Percentiles rank a stretch among this genome's conserved stretches.
phyloP scores from a whole-genome alignment of 2,113 vertebrate genomes.

The Actinemys pallida region DNA sequence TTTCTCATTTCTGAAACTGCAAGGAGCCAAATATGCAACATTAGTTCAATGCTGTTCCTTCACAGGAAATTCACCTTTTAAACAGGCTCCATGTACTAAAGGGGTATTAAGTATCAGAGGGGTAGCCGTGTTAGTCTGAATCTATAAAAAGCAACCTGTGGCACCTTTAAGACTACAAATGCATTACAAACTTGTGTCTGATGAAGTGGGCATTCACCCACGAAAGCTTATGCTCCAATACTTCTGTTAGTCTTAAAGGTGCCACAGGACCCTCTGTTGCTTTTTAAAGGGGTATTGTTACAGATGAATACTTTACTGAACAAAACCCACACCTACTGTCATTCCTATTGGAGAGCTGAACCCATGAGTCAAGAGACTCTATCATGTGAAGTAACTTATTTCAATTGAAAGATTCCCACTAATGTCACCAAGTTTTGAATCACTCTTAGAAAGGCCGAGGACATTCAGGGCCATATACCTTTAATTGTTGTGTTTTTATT shows the following conservation, averaged over 20 bases:
- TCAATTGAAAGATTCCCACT: neutral
- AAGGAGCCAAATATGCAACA: neutral
- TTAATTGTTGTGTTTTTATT: neutral
- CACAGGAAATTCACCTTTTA: neutral
- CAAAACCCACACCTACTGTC: neutral
- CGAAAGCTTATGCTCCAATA: too few species aligned
- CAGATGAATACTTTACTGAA: neutral
- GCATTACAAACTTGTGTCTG: too few species aligned
- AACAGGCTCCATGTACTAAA: neutral
- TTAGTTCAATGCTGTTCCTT: neutral
- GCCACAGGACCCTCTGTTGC: too few species aligned
- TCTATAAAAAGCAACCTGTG: too few species aligned
- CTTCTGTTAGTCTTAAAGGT: too few species aligned
- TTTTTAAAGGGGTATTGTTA: neutral
- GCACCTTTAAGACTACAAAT: too few species aligned
- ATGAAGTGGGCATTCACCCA: too few species aligned
- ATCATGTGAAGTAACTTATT: neutral
- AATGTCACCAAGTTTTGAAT: neutral
- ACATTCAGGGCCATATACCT: neutral
- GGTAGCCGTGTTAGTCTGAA: too few species aligned
- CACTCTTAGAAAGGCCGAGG: neutral
- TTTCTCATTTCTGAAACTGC: neutral
- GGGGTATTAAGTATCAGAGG: neutral
- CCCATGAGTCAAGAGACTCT: neutral
- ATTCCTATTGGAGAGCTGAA: neutral